Evolutionary conservation across 2,888 invertebrate species (phyloP), one percentile per base, ranked within the genome.

Genomic region (Acrobasis repandana): DNA sequence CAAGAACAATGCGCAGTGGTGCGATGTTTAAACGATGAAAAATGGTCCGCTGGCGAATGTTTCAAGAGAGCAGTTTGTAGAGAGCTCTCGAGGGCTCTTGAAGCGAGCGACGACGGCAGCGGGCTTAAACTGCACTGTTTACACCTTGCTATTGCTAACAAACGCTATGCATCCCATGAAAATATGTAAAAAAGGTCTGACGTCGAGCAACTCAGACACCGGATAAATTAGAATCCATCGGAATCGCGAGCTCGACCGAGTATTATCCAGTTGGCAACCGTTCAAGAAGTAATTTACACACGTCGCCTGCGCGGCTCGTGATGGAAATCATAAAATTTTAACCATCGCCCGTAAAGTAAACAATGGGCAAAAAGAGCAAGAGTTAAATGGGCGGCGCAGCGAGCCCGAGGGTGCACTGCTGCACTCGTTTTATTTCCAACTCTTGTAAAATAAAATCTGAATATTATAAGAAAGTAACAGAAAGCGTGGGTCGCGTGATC

Each of bases 281-380:
- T 86, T 85, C 87, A 81, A 83, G 83, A 83, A 79, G 85, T 85
- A 86, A 88, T 86, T 86, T 84, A 85, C 81, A 65, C 68, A 58
- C 43, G 58, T 69, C 66, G 74, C 76, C 73, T 74, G 79, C 78
- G 82, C 83, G 85, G 79, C 76, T 82, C 82, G 80, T 83, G 83
- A 88, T 86, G 87, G 84, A 82, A 85, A 87, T 87, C 88, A 85
- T 90, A 91, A 90, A 90, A 83, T 77, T 86, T 85, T 82, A 82
- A 85, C 83, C 81, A 83, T 81, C 82, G 82, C 72, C 81, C 77
- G 85, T 86, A 85, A 89, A 91, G 86, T 86, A 90, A 92, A 92
- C 91, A 92, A 91, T 91, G 88, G 87, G 76, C 73, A 88, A 90
- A 90, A 90, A 83, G 85, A 87, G 79, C 79, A 86, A 83, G 77